Evolutionary conservation across 2,888 invertebrate genomes (phyloP).

Genomic region (Meloe dianella): DNA sequence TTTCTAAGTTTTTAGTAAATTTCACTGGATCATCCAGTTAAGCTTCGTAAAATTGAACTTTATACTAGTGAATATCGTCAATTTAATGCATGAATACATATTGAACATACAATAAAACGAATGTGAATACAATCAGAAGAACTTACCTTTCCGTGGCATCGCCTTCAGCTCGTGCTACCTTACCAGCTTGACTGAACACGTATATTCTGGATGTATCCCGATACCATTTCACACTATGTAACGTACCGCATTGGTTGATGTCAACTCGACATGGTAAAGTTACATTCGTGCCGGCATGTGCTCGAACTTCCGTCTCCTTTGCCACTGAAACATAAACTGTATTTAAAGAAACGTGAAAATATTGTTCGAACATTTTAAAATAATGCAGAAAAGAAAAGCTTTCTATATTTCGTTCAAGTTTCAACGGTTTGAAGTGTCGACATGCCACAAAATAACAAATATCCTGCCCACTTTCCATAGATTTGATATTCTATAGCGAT

Average conservation of each 20-base stretch:
- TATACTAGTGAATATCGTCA: slow-evolving; percentile 19
- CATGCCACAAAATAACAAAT: background rate
- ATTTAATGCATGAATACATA: slow-evolving; percentile 23
- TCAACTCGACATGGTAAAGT: slow-evolving; percentile 76
- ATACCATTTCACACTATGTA: slow-evolving; percentile 87
- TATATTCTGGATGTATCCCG: slow-evolving; percentile 75
- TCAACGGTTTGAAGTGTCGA: background rate
- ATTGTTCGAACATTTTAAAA: background rate
- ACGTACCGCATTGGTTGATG: slow-evolving; percentile 73
- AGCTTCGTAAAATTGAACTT: background rate
- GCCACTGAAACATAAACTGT: slow-evolving; percentile 48
- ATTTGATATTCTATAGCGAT: slow-evolving; percentile 1
- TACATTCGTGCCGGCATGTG: slow-evolving; percentile 73
- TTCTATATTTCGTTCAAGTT: background rate
- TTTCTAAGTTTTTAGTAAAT: background rate
- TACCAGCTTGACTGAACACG: slow-evolving; percentile 74
- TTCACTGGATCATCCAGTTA: background rate
- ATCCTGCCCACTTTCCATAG: slow-evolving; percentile 7
- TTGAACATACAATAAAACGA: background rate
- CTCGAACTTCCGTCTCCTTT: slow-evolving; percentile 66
- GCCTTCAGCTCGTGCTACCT: slow-evolving; percentile 72
- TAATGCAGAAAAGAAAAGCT: background rate
- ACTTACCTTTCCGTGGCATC: slow-evolving; percentile 75
- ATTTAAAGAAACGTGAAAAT: background rate
- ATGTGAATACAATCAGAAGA: slow-evolving; percentile 11